Conservation (phyloP, 2,797 vertebrate genomes). For the Darevskia mixta region DNA sequence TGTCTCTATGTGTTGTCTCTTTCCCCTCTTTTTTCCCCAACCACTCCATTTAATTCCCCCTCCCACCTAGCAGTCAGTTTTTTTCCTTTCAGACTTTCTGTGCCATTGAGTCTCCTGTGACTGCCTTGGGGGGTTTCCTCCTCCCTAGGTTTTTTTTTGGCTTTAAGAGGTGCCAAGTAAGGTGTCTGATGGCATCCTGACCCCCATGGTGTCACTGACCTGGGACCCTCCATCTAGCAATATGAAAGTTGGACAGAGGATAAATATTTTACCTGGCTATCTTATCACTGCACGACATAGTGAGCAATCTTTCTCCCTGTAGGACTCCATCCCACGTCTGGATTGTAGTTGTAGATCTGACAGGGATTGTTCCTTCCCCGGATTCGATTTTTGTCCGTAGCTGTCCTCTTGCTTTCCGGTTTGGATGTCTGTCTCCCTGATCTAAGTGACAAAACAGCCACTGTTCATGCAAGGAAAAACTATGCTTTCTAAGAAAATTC, state of each 20-base stretch:
- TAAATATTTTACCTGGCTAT: conserved; percentile 88
- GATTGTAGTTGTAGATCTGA: conserved; percentile 92
- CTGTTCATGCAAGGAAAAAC: not conserved
- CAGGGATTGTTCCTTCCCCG: conserved; percentile 95
- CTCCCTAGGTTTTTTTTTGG: too few relatives aligned
- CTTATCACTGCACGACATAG: conserved; percentile 99
- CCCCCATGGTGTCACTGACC: not conserved
- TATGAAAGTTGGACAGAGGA: accelerated
- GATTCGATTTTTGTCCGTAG: conserved; percentile 97
- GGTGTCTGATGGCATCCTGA: not conserved
- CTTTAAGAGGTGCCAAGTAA: too few relatives aligned
- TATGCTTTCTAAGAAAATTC: not conserved
- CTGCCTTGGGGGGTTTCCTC: too few relatives aligned
- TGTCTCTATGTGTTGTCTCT: not conserved
- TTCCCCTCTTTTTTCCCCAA: not conserved
- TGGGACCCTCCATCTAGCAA: not conserved
- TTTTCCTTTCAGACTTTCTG: too few relatives aligned
- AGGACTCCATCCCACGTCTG: conserved; percentile 97
- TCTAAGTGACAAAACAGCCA: conserved; percentile 77
- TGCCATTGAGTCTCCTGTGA: too few relatives aligned
- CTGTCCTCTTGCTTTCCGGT: conserved; percentile 94
- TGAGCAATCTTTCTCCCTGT: conserved; percentile 94
- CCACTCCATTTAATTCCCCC: not conserved
- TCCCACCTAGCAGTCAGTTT: not conserved
- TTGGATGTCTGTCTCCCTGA: conserved; percentile 95